phyloP scores from a whole-genome alignment of 2,113 vertebrate genomes.

The Proterorhinus semilunaris region DNA sequence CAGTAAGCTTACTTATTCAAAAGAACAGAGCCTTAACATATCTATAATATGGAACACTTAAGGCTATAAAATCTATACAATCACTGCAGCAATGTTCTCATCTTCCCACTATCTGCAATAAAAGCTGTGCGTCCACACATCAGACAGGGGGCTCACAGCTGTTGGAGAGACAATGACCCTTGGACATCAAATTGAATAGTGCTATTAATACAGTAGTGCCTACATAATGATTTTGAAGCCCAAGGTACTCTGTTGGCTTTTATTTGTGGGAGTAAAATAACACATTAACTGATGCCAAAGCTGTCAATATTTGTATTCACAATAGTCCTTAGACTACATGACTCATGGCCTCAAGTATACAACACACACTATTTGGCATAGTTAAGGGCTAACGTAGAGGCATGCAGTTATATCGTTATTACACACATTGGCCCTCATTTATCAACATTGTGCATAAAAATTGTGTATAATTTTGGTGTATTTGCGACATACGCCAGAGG shows the following conservation, averaged over 20 bases:
- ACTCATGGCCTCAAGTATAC: neutral
- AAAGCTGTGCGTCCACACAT: constrained; percentile 51
- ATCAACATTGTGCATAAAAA: no score
- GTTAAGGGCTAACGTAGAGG: neutral
- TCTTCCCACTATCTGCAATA: constrained; percentile 42
- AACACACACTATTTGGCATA: constrained; percentile 13
- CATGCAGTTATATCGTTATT: neutral
- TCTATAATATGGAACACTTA: constrained; percentile 33
- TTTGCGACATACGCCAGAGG: no score
- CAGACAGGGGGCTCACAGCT: constrained; percentile 51
- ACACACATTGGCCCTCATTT: no score
- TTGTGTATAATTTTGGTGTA: no score
- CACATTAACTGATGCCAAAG: constrained; percentile 18
- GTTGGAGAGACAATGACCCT: constrained; percentile 57
- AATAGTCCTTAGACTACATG: constrained; percentile 1
- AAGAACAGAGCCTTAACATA: constrained; percentile 32
- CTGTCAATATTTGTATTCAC: constrained; percentile 16
- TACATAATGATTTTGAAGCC: constrained; percentile 53
- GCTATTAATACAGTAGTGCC: constrained; percentile 63
- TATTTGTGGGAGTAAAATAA: constrained; percentile 18
- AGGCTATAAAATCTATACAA: constrained; percentile 38
- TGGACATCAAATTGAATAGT: constrained; percentile 61
- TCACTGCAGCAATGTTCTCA: constrained; percentile 46
- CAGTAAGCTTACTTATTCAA: constrained; percentile 16
- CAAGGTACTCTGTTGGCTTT: constrained; percentile 31